Base-by-base conservation (phyloP, 2,888 invertebrate species). In the Hirtodrosophila trivittata region DNA sequence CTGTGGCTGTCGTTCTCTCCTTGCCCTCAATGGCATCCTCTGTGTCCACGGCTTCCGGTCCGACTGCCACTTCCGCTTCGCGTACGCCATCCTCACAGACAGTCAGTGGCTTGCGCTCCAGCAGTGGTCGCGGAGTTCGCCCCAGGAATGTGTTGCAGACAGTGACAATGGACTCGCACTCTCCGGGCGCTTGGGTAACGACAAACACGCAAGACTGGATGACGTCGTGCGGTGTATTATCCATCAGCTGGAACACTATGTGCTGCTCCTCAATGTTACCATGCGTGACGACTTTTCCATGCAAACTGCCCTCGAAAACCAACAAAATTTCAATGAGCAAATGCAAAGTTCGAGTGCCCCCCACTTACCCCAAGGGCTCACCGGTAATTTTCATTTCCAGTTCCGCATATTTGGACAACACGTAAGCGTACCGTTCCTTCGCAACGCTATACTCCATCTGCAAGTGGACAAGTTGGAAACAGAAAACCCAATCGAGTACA, bases 191-290 rank as follows among this genome's bases (percentile, higher is more conserved):
- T 50, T 63, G 65, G 60, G 73, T 68, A 13, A 88, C 55, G 52
- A 81, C 80, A 71, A 88, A 89, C 37, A 84, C 87, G 69, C 88
- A 88, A 57, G 76, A 84, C 66, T 88, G 89, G 37, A 88, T 86
- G 46, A 89, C 77, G 54, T 89, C 88, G 54, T 82, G 71, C 10
- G 72, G 72, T 3, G 89, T 89, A 57, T 89, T 85, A 65, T 88
- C 88, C 67, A 88, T 81, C 46, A 87, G 87, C 51, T 88, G 87
- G 59, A 88, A 88, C 55, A 77, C 86, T 39, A 88, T 76, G 43
- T 88, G 85, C 60, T 84, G 66, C 59, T 89, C 87, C 68, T 77
- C 77, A 14, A 59, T 42, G 49, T 77, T 66, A 28, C 80, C 87
- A 59, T 76, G 72, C 50, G 75, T 77, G 43, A 89, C 75, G 32